Base-by-base conservation (phyloP, 2,797 vertebrate genomes). In the Halcyon chelicuti region DNA sequence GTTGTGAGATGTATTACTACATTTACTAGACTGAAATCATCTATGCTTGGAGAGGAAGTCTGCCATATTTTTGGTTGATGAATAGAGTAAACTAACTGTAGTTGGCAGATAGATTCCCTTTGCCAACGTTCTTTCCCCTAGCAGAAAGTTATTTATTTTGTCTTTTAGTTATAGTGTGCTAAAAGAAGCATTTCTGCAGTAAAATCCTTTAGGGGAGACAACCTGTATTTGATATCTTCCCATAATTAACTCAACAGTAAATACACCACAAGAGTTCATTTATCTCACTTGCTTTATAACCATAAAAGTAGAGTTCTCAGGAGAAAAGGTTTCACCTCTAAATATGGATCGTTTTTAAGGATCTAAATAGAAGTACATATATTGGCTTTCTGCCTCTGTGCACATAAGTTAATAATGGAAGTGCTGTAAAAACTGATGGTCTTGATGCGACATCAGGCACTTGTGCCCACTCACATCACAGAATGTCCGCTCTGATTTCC, bases 201-300 rank as follows among this genome's bases (percentile, higher is more conserved):
- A 91, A 95, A 96, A 76, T 90, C 90, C 88, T 97, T 94, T 60
- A 92, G 84, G 68, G 82, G 47, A 94, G 83, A 89, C 92, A 96
- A 46, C 72, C 75, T 72, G 65, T 95, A 49, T 94, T 96, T 90
- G 83, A 3, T 91, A 90, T 63, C 66, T 65, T 76, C 58, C 8
- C 75, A 63, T 96, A 96, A 97, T 92, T 70, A 97, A 96, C 84
- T 96, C 94, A 94, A 66, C 93, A 95, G 90, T 95, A 95, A 96
- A 95, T 93, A 75, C 37, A 88, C 91, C 31, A 9, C 88, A 88
- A 57, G 55, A 93, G 71, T 93, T 97, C 89, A 94, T 97, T 96
- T 92, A 94, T 97, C 96, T 94, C 77, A 93, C 83, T 95, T 74
- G 71, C 78, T 94, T 96, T 92, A 74, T 85, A 80, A 87, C 73